phyloP scores from a whole-genome alignment of 2,888 invertebrate species.

The Athalia circularis region DNA sequence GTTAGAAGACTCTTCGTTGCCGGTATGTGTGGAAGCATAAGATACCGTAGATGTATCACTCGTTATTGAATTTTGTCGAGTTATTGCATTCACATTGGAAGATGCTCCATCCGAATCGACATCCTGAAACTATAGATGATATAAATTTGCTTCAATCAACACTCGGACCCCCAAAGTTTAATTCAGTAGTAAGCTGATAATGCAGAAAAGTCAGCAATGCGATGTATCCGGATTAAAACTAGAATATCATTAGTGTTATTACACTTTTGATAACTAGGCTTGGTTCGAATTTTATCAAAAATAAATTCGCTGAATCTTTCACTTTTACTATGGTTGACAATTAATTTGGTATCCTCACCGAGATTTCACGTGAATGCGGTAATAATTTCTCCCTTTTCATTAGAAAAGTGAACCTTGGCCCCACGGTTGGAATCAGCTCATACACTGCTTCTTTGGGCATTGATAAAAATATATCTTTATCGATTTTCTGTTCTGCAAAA shows the following conservation, averaged over 20 bases:
- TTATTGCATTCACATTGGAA: background rate
- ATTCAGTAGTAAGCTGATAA: no score
- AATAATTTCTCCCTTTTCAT: slow-evolving; percentile 1
- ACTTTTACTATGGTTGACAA: background rate
- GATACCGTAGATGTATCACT: background rate
- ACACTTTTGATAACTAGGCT: no score
- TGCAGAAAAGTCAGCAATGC: background rate
- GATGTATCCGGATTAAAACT: background rate
- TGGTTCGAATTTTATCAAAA: no score
- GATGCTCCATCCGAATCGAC: slow-evolving; percentile 12
- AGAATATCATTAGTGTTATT: background rate
- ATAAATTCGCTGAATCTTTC: no score
- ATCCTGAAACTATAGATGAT: slow-evolving; percentile 2
- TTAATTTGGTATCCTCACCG: slow-evolving; percentile 7
- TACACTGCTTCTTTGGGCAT: slow-evolving; percentile 6
- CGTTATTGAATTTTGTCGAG: background rate
- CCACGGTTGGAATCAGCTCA: background rate
- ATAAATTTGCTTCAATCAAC: background rate
- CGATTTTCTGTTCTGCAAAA: slow-evolving; percentile 19
- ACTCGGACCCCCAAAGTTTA: no score
- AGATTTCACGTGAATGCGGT: background rate
- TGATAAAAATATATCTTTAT: slow-evolving; percentile 4
- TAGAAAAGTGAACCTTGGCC: slow-evolving; percentile 16
- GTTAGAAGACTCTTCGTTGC: background rate
- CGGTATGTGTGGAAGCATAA: background rate